phyloP scores from a whole-genome alignment of 2,113 vertebrate species.

The Smithornis capensis region DNA sequence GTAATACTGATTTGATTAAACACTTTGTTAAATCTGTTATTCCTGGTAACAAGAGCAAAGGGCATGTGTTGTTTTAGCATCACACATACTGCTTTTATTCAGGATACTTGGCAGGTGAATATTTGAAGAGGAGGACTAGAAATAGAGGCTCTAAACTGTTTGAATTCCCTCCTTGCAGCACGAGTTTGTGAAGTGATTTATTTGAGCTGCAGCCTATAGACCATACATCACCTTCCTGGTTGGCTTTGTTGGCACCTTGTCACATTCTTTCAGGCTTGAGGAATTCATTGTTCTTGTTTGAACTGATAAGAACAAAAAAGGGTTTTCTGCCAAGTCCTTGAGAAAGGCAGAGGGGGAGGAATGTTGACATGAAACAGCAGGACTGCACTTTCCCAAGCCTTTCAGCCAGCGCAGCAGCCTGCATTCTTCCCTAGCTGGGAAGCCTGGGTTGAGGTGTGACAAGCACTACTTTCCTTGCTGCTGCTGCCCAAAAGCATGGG shows the following conservation, averaged over 20 bases:
- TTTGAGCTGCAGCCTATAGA: conserved; percentile 69
- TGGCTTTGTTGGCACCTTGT: conserved; percentile 85
- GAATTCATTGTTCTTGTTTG: conserved; percentile 86
- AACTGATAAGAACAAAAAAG: conserved; percentile 83
- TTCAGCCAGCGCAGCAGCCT: neutral
- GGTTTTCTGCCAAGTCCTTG: conserved; percentile 80
- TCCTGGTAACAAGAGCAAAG: neutral
- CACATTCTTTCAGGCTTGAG: conserved; percentile 80
- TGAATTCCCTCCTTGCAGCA: conserved; percentile 54
- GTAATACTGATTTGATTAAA: neutral
- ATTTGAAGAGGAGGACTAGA: neutral
- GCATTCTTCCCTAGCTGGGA: conserved; percentile 5
- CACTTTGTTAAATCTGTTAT: neutral
- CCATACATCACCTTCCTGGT: conserved; percentile 82
- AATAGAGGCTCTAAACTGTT: conserved; percentile 13
- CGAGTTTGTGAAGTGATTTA: conserved; percentile 75
- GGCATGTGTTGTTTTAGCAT: neutral
- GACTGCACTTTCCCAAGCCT: conserved; percentile 71
- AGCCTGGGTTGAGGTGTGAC: conserved; percentile 3
- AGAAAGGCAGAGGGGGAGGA: conserved; percentile 72
- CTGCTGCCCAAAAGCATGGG: neutral
- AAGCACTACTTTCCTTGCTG: neutral
- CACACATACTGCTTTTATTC: neutral
- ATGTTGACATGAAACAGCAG: conserved; percentile 67
- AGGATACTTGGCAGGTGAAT: conserved; percentile 46